These are phyloP conservation scores for Seira musarum DNA, from an alignment of 2,888 invertebrate genomes.

Conservation along the genomic window DNA sequence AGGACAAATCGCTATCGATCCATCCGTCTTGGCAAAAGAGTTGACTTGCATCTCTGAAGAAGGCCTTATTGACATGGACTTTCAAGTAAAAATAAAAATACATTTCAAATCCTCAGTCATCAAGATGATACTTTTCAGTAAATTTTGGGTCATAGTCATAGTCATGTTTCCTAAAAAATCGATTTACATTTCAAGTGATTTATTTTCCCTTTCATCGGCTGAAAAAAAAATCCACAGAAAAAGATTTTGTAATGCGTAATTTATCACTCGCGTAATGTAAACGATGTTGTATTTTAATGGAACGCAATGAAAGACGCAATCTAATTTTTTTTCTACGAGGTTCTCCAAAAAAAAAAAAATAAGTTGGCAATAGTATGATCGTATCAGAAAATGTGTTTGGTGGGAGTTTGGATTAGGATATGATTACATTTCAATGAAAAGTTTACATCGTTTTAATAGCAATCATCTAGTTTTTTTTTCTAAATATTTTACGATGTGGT, in stretches of 20 bases:
- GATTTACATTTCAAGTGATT: slow-evolving; percentile 18
- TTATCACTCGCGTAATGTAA: not conserved
- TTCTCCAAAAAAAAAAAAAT: too few species aligned
- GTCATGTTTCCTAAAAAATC: not conserved
- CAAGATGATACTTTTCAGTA: not conserved
- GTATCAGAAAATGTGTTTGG: too few species aligned
- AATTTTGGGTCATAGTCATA: slow-evolving; percentile 2
- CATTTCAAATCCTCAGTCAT: not conserved
- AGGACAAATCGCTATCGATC: slow-evolving; percentile 63
- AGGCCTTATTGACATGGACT: slow-evolving; percentile 86
- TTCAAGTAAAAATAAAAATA: slow-evolving; percentile 77
- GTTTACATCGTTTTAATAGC: not conserved
- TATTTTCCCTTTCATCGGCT: slow-evolving; percentile 21
- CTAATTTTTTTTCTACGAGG: not conserved
- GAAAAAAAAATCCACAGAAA: not conserved
- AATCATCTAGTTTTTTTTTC: not conserved
- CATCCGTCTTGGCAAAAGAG: slow-evolving; percentile 73
- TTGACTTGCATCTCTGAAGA: slow-evolving; percentile 90
- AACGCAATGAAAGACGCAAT: not conserved
- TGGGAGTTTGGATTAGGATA: too few species aligned
- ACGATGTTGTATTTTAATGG: not conserved
- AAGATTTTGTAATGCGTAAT: not conserved
- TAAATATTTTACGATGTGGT: slow-evolving; percentile 11
- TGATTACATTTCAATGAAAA: too few species aligned
- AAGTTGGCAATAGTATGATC: too few species aligned